These are phyloP conservation scores for Sitophilus oryzae DNA, from an alignment of 1,140 invertebrate species.

Conservation along the genomic window DNA sequence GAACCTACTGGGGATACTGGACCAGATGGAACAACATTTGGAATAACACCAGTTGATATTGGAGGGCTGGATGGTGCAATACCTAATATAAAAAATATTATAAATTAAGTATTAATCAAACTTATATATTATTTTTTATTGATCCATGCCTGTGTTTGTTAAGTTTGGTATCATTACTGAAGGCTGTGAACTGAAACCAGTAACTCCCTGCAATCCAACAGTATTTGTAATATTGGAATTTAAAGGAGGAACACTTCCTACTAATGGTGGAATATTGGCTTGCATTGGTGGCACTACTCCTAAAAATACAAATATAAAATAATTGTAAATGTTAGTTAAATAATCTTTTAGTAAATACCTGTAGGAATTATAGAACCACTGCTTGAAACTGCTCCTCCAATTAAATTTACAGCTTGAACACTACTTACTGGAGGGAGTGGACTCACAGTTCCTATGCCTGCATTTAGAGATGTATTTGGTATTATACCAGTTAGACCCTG, in stretches of 20 bases:
- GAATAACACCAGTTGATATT: slow-evolving; percentile 12
- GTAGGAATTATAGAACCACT: slow-evolving; percentile 33
- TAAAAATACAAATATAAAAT: slow-evolving; percentile 12
- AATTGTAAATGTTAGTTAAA: not conserved
- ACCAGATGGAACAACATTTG: slow-evolving; percentile 12
- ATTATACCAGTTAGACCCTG: slow-evolving; percentile 6
- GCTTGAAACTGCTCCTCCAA: slow-evolving; percentile 7
- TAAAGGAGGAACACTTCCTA: slow-evolving; percentile 24
- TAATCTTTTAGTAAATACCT: slow-evolving; percentile 12
- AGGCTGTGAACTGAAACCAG: slow-evolving; percentile 14
- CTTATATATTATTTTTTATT: not conserved
- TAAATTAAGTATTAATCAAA: not conserved
- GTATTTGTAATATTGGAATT: slow-evolving; percentile 26
- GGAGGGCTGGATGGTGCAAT: slow-evolving; percentile 1
- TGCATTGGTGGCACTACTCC: slow-evolving; percentile 41
- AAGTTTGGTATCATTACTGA: slow-evolving; percentile 7
- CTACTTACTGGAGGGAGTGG: slow-evolving; percentile 17
- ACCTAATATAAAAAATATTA: slow-evolving; percentile 2
- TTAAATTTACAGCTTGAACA: slow-evolving; percentile 24
- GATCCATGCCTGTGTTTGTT: not conserved
- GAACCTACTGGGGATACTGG: slow-evolving; percentile 20
- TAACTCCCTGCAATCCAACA: slow-evolving; percentile 27
- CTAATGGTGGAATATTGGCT: slow-evolving; percentile 20
- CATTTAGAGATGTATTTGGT: not conserved
- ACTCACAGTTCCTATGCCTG: not conserved